These are phyloP conservation scores for Acrobasis consociella DNA, from an alignment of 2,888 invertebrate species.

Conservation along the genomic window DNA sequence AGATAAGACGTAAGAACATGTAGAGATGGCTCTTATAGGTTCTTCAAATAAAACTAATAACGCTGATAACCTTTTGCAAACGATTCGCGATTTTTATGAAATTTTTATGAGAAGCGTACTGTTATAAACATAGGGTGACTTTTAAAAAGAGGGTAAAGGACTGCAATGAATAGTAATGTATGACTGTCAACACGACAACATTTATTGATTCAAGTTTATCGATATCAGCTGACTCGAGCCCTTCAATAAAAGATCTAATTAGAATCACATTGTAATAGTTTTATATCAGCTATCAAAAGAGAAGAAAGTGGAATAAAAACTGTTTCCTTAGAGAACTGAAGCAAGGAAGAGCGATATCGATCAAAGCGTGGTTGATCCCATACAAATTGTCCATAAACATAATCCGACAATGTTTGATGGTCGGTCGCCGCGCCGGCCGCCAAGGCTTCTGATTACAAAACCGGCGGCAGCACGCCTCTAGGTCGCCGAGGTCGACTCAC, in stretches of 20 bases:
- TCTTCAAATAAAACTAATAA: constrained; percentile 42
- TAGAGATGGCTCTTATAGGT: constrained; percentile 37
- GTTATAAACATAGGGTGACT: constrained; percentile 44
- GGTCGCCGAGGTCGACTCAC: constrained; percentile 28
- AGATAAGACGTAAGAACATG: constrained; percentile 43
- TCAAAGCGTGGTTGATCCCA: constrained; percentile 73
- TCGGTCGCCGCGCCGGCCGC: constrained; percentile 48
- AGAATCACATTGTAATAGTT: constrained; percentile 4
- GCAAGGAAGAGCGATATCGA: constrained; percentile 49
- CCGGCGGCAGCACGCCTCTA: constrained; percentile 37
- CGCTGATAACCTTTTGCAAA: constrained; percentile 40
- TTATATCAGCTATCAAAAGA: background rate
- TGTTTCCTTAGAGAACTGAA: background rate
- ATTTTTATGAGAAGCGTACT: constrained; percentile 42
- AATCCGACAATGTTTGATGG: constrained; percentile 75
- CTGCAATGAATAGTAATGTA: background rate
- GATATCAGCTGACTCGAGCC: constrained; percentile 4
- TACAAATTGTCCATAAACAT: constrained; percentile 75
- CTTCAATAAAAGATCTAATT: background rate
- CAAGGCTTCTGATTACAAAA: constrained; percentile 56
- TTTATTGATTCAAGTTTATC: background rate
- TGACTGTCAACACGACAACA: background rate
- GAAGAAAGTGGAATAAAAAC: constrained; percentile 18
- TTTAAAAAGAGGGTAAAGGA: background rate
- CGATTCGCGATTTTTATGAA: constrained; percentile 30